phyloP scores from a whole-genome alignment of 2,113 vertebrate genomes.

The Leucoraja erinaceus region DNA sequence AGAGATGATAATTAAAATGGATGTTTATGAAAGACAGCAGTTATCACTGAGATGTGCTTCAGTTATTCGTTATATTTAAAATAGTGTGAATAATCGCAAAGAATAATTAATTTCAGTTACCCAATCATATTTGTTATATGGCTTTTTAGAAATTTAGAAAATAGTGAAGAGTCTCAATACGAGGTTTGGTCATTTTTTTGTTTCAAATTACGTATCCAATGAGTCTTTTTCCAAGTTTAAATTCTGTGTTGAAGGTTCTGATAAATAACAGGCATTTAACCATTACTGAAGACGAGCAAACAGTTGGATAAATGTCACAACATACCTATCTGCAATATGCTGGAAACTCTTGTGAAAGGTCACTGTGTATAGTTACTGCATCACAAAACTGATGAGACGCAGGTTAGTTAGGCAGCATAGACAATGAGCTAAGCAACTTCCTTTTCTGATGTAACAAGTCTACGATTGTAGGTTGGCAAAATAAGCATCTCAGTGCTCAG shows the following conservation, averaged over 20 bases:
- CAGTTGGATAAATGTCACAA: background rate
- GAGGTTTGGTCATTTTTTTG: background rate
- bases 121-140: too few relatives aligned
- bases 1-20: background rate
- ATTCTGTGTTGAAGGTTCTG: background rate
- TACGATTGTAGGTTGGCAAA: too few relatives aligned
- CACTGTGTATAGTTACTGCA: background rate
- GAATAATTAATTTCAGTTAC: too few relatives aligned
- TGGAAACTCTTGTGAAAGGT: background rate
- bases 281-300: background rate
- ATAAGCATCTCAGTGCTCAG: background rate
- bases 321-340: background rate
- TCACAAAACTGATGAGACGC: background rate
- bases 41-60: background rate
- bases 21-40: background rate
- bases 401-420: background rate
- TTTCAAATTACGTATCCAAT: too few relatives aligned
- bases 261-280: background rate
- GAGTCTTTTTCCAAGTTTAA: too few relatives aligned
- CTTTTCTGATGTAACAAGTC: too few relatives aligned
- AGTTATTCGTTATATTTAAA: background rate
- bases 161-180: background rate
- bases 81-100: background rate
- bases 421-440: too few relatives aligned
- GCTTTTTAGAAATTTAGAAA: background rate